Conservation (phyloP, 2,797 vertebrate species). For the Lithobates sylvaticus region DNA sequence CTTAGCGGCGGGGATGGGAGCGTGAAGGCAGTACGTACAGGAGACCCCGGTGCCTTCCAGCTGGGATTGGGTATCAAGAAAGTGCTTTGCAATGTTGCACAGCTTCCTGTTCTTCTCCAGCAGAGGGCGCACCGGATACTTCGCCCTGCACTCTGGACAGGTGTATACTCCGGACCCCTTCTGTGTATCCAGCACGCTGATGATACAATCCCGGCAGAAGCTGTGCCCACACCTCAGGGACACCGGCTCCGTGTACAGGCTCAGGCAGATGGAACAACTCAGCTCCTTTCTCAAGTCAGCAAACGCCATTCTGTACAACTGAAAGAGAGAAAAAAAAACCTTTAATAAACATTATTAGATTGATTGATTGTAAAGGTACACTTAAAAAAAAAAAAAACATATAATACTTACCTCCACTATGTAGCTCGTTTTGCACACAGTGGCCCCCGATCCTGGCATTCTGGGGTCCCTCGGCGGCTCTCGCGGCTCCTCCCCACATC, state of each 20-base stretch:
- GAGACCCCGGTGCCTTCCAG: neutral
- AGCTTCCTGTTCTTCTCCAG: conserved; percentile 71
- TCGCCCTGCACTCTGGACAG: conserved; percentile 76
- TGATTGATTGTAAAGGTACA: too few relatives aligned
- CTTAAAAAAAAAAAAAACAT: too few relatives aligned
- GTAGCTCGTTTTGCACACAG: too few relatives aligned
- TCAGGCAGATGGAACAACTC: conserved; percentile 10
- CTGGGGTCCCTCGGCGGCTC: too few relatives aligned
- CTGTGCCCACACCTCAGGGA: conserved; percentile 11
- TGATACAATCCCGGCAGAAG: conserved; percentile 70
- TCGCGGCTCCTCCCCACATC: too few relatives aligned
- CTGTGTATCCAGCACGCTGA: conserved; percentile 49
- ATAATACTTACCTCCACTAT: too few relatives aligned
- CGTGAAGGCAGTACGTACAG: conserved; percentile 60
- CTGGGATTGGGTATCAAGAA: neutral
- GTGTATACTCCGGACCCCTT: conserved; percentile 43
- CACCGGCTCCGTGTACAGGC: conserved; percentile 10
- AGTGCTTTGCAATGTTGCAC: neutral
- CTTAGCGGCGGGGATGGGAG: conserved; percentile 67
- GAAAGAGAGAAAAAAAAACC: neutral
- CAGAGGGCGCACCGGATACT: conserved; percentile 62
- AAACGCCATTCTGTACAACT: neutral
- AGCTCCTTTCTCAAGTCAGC: neutral
- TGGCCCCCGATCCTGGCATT: too few relatives aligned
- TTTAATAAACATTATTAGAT: too few relatives aligned